Conservation (phyloP, 1,140 invertebrate genomes). For the Bombus pascuorum region DNA sequence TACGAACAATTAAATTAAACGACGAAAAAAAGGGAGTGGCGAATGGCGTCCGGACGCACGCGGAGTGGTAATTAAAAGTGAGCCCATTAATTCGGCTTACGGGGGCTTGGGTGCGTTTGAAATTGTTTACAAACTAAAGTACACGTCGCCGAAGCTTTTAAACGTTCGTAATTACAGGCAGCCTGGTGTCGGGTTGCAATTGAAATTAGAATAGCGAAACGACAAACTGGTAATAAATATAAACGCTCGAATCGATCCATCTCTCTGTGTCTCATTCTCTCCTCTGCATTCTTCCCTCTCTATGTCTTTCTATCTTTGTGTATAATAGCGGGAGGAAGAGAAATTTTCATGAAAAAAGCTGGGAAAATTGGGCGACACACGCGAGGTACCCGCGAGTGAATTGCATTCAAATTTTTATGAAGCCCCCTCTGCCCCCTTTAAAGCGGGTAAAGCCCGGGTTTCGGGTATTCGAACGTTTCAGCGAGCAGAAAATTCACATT, state of each 20-base stretch:
- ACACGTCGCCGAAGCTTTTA: slow-evolving; percentile 25
- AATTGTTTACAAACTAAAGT: slow-evolving; percentile 62
- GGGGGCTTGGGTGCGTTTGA: slow-evolving; percentile 29
- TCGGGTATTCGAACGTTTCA: slow-evolving; percentile 25
- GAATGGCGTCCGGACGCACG: background rate
- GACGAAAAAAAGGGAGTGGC: background rate
- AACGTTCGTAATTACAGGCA: slow-evolving; percentile 45
- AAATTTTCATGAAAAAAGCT: slow-evolving; percentile 9
- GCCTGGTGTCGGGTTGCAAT: background rate
- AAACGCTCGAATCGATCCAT: slow-evolving; percentile 10
- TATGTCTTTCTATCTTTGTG: background rate
- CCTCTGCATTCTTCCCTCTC: too few relatives aligned
- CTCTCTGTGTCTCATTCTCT: too few relatives aligned
- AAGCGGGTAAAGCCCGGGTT: slow-evolving; percentile 8
- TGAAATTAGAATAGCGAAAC: slow-evolving; percentile 36
- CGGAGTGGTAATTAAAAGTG: slow-evolving; percentile 58
- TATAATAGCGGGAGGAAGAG: too few relatives aligned
- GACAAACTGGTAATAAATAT: slow-evolving; percentile 39
- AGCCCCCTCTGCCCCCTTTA: slow-evolving; percentile 4
- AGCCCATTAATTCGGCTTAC: slow-evolving; percentile 51
- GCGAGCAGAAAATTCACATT: slow-evolving; percentile 29
- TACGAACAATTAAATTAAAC: slow-evolving; percentile 42
- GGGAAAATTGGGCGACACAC: slow-evolving; percentile 21
- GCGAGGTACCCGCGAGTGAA: background rate
- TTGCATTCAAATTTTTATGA: slow-evolving; percentile 42